Evolutionary conservation across 2,797 vertebrate genomes (phyloP).

Genomic region (Adelosebastes latens): DNA sequence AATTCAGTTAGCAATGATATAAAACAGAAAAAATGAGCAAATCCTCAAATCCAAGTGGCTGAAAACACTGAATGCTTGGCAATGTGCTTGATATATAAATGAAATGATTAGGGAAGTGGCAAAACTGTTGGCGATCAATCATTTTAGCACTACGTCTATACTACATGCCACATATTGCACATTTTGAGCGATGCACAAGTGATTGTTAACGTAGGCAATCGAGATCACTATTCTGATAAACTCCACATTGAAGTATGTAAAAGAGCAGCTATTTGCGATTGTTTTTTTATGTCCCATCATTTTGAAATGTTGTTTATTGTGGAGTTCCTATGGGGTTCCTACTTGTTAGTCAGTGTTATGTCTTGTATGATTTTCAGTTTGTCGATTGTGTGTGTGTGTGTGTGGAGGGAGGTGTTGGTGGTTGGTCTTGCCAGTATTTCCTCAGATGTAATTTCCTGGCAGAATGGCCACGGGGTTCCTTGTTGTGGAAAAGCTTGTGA

Average conservation of each 20-base stretch:
- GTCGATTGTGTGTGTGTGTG: not conserved
- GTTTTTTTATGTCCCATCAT: not conserved
- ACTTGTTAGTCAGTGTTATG: not conserved
- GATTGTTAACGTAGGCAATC: fast-evolving
- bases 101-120: not conserved
- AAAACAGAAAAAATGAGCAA: not conserved
- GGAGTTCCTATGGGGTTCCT: not conserved
- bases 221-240: not conserved
- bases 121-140: not conserved
- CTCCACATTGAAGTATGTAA: not conserved
- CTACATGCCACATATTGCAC: not conserved
- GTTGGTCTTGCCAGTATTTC: conserved; percentile 41
- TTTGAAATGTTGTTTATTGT: not conserved
- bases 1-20: too few species aligned
- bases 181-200: not conserved
- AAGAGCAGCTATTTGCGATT: not conserved
- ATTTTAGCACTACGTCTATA: not conserved
- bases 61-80: not conserved
- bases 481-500: conserved; percentile 39
- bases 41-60: not conserved
- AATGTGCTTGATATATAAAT: too few species aligned
- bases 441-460: conserved; percentile 57
- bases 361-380: conserved; percentile 3
- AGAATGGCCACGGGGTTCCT: conserved; percentile 38
- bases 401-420: conserved; percentile 8